These are phyloP conservation scores for Pelecanoides urinatrix DNA, from an alignment of 2,113 vertebrate genomes.

Conservation along the genomic window DNA sequence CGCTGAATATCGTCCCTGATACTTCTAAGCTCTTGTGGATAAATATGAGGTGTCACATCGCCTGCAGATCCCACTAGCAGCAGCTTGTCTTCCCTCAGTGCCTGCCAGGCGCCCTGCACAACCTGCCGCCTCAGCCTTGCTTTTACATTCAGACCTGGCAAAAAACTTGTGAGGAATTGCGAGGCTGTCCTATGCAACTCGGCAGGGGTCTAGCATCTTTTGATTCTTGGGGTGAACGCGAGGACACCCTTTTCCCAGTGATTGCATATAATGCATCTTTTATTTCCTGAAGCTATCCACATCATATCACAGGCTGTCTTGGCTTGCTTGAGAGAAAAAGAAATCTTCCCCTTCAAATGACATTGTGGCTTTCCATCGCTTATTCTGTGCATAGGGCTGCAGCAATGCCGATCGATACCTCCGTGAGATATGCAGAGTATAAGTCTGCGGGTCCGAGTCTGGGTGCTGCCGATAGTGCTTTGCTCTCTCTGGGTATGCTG, in stretches of 20 bases:
- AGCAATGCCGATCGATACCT: neutral
- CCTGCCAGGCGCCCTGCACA: neutral
- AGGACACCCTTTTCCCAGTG: neutral
- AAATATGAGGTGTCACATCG: neutral
- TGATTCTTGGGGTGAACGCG: neutral
- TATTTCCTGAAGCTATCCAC: neutral
- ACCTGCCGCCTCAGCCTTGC: neutral
- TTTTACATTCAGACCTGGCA: neutral
- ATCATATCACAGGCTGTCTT: neutral
- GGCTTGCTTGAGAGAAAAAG: neutral
- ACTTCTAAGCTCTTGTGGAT: neutral
- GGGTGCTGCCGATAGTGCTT: neutral
- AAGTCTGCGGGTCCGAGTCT: fast-evolving
- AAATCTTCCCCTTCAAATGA: neutral
- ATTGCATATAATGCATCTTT: neutral
- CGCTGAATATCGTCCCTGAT: neutral
- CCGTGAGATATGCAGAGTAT: fast-evolving
- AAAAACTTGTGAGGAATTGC: neutral
- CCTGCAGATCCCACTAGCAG: neutral
- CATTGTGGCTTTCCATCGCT: neutral
- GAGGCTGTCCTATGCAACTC: neutral
- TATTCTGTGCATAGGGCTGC: neutral
- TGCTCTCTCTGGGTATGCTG: neutral
- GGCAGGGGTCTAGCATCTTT: neutral
- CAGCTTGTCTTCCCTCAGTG: neutral